phyloP scores from a whole-genome alignment of 2,888 invertebrate species.

The Gastrophysa polygoni region DNA sequence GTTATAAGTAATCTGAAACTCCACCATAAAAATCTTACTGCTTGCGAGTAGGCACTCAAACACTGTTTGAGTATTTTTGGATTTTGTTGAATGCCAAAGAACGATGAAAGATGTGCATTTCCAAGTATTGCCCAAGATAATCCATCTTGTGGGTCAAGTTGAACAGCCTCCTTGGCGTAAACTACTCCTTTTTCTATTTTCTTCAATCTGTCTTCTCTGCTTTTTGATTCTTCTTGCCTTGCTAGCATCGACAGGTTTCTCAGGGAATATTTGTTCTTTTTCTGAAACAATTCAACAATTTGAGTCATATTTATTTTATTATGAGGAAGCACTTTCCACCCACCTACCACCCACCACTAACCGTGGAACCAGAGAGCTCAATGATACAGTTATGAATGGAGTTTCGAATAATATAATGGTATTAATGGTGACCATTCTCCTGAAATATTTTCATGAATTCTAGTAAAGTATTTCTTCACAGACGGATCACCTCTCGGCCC shows the following conservation, averaged over 20 bases:
- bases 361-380: too few relatives aligned
- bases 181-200: conserved; percentile 75
- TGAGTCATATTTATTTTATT: too few relatives aligned
- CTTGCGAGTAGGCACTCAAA: conserved; percentile 81
- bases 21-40: conserved; percentile 68
- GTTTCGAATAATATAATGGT: too few relatives aligned
- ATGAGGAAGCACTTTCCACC: too few relatives aligned
- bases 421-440: too few relatives aligned
- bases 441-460: too few relatives aligned
- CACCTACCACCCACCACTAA: too few relatives aligned
- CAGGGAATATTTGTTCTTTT: conserved; percentile 75
- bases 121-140: conserved; percentile 84
- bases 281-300: conserved; percentile 62
- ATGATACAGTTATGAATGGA: too few relatives aligned
- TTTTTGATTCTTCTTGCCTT: conserved; percentile 66
- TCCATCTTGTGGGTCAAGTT: conserved; percentile 78
- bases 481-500: too few relatives aligned
- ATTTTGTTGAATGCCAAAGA: conserved; percentile 76
- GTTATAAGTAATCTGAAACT: too few relatives aligned
- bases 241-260: conserved; percentile 82
- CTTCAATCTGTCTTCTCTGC: conserved; percentile 62
- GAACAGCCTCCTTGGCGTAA: conserved; percentile 82
- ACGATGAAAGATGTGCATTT: conserved; percentile 82
- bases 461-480: too few relatives aligned
- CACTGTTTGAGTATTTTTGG: conserved; percentile 73